phyloP scores from a whole-genome alignment of 1,140 invertebrate genomes.

The Platyura marginata region DNA sequence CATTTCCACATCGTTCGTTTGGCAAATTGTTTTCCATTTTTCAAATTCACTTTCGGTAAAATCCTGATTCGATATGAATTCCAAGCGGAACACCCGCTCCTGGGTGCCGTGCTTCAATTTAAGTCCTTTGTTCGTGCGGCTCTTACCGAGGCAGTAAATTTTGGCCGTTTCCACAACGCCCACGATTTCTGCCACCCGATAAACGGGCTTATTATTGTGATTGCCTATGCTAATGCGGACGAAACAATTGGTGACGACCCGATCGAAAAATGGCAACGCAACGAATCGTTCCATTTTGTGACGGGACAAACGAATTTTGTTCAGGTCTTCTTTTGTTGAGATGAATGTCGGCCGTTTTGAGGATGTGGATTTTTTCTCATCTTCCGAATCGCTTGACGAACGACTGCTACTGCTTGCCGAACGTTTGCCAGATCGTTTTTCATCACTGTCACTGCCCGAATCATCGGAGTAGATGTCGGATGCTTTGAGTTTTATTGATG shows the following conservation, averaged over 20 bases:
- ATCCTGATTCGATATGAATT: conserved; percentile 96
- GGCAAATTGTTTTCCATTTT: conserved; percentile 81
- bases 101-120: conserved; percentile 66
- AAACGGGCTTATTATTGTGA: conserved; percentile 73
- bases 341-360: conserved; percentile 42
- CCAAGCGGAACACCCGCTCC: conserved; percentile 82
- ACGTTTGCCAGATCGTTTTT: conserved; percentile 28
- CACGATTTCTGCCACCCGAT: conserved; percentile 84
- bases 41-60: conserved; percentile 85
- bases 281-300: conserved; percentile 89
- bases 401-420: conserved; percentile 27
- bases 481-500: conserved; percentile 55
- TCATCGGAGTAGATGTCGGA: conserved; percentile 94
- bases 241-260: conserved; percentile 81
- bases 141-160: conserved; percentile 78
- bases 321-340: conserved; percentile 61
- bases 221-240: conserved; percentile 93
- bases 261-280: conserved; percentile 87
- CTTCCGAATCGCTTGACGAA: conserved; percentile 30
- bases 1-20: conserved; percentile 50
- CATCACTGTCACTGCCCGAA: conserved; percentile 63
- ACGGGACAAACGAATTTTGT: conserved; percentile 74
- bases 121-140: conserved; percentile 81
- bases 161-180: conserved; percentile 91
- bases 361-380: conserved; percentile 17